Evolutionary conservation across 1,140 invertebrate species (phyloP).

Genomic region (Orchestia grillus): DNA sequence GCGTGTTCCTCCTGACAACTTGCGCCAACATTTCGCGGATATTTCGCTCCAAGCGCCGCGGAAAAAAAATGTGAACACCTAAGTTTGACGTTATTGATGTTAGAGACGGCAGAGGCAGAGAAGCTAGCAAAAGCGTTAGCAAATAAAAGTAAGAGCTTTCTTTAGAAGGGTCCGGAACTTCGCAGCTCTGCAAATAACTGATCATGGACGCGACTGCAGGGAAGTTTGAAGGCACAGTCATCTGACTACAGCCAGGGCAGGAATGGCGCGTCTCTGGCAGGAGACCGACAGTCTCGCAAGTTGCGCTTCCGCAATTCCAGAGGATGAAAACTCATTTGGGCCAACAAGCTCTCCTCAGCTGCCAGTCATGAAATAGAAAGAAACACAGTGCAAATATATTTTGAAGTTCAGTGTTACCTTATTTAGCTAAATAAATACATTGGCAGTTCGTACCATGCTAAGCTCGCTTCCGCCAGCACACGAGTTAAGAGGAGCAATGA

Average conservation of each 20-base stretch:
- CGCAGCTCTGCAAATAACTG: constrained; percentile 24
- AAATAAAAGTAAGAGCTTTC: constrained; percentile 37
- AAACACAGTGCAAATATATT: neutral
- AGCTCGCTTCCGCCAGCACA: neutral
- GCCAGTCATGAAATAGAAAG: neutral
- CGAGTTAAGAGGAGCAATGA: neutral
- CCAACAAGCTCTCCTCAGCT: neutral
- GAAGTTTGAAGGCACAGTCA: neutral
- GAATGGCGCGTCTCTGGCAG: neutral
- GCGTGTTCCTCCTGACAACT: constrained; percentile 10
- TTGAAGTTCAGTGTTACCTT: neutral
- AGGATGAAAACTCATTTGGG: constrained; percentile 17
- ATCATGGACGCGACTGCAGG: constrained; percentile 18
- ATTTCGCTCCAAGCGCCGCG: neutral
- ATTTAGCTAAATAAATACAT: neutral
- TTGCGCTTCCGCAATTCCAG: neutral
- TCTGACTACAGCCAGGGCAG: neutral
- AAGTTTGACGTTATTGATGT: constrained; percentile 33
- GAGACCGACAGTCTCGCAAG: neutral
- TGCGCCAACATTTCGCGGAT: constrained; percentile 19
- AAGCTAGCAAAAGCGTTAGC: neutral
- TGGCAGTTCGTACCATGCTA: neutral
- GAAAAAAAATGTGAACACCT: constrained; percentile 33
- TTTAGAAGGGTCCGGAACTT: constrained; percentile 35
- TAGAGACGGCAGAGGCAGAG: neutral